These are phyloP conservation scores for Bellardia pandia DNA, from an alignment of 2,888 invertebrate species.

Conservation along the genomic window DNA sequence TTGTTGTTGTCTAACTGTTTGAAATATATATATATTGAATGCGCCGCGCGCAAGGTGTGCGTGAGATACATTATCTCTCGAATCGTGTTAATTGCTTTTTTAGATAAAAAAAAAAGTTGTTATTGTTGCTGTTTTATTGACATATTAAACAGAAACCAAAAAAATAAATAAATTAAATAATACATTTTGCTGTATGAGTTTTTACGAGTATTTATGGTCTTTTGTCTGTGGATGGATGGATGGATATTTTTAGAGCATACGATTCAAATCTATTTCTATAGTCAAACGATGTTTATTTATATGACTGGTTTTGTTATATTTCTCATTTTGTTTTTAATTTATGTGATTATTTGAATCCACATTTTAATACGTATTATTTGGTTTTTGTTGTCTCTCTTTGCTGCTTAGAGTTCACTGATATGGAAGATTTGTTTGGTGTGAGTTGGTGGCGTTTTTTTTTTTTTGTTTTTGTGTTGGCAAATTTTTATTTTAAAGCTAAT, in stretches of 20 bases:
- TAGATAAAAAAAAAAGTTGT: slow-evolving; percentile 37
- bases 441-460: slow-evolving; percentile 13
- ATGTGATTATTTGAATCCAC: slow-evolving; percentile 21
- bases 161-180: slow-evolving; percentile 26
- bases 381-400: slow-evolving; percentile 8
- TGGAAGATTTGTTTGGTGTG: slow-evolving; percentile 28
- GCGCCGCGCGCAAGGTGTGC: slow-evolving; percentile 47
- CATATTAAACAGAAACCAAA: slow-evolving; percentile 34
- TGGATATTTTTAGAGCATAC: slow-evolving; percentile 19
- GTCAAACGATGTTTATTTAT: slow-evolving; percentile 38
- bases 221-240: slow-evolving; percentile 22
- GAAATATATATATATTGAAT: slow-evolving; percentile 32
- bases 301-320: slow-evolving; percentile 34
- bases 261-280: slow-evolving; percentile 33
- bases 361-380: slow-evolving; percentile 44
- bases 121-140: slow-evolving; percentile 48
- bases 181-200: neutral
- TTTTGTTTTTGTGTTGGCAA: neutral
- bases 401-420: slow-evolving; percentile 57
- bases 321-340: slow-evolving; percentile 7
- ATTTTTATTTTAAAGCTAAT: slow-evolving; percentile 39
- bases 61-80: slow-evolving; percentile 53
- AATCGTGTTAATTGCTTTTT: slow-evolving; percentile 62
- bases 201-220: slow-evolving; percentile 6
- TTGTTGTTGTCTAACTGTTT: neutral